phyloP scores from a whole-genome alignment of 2,797 vertebrate genomes.

The Channallabes apus region DNA sequence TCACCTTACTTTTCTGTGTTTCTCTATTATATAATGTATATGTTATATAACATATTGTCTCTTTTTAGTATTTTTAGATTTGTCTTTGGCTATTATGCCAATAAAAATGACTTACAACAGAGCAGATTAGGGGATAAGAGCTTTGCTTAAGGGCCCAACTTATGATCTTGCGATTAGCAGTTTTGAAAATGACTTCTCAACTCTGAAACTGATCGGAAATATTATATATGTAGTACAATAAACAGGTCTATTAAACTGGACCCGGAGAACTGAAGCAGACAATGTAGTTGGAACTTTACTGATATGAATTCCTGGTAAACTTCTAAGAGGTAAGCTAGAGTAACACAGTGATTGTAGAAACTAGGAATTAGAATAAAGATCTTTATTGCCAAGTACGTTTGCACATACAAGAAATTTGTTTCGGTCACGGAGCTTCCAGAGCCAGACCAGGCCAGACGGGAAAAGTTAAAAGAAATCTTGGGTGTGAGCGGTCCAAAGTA shows the following conservation, averaged over 20 bases:
- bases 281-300: background rate
- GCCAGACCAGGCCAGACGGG: too few species aligned
- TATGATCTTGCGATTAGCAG: background rate
- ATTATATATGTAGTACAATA: background rate
- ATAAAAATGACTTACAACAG: background rate
- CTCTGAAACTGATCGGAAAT: background rate
- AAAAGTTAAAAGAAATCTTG: too few species aligned
- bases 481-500: too few species aligned
- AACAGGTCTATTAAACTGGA: background rate
- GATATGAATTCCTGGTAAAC: background rate
- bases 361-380: too few species aligned
- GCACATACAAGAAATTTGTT: too few species aligned
- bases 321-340: background rate
- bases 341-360: background rate
- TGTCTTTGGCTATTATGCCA: background rate
- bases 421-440: too few species aligned
- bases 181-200: slow-evolving; percentile 1
- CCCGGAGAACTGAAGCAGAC: slow-evolving; percentile 5
- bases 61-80: background rate
- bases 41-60: background rate
- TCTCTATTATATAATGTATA: background rate
- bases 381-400: too few species aligned
- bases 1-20: background rate
- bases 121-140: background rate
- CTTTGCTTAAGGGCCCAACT: background rate